Evolutionary conservation across 1,140 invertebrate species (phyloP).

Genomic region (Hormaphis cornu): DNA sequence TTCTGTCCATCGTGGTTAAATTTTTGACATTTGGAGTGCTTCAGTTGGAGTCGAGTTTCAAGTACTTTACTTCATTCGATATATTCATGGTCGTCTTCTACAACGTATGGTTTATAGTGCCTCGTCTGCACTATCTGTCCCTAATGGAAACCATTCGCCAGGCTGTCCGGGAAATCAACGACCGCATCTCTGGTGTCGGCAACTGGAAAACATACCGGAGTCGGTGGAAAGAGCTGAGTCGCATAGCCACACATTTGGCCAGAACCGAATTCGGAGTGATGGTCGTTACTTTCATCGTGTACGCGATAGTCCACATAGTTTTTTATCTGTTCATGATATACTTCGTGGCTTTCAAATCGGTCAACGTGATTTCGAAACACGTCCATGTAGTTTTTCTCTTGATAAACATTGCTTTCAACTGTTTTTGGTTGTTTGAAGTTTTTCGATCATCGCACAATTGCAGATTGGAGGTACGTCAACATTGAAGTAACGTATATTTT

Average conservation of each 20-base stretch:
- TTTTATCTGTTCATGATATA: neutral
- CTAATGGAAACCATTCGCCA: neutral
- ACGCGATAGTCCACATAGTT: neutral
- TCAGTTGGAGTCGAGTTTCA: neutral
- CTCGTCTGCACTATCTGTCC: neutral
- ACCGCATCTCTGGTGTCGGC: neutral
- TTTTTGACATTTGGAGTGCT: neutral
- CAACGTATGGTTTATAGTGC: neutral
- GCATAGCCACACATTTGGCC: neutral
- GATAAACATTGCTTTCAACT: no score
- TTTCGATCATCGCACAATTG: neutral
- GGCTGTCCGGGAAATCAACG: neutral
- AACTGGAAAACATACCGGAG: neutral
- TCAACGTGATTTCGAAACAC: no score
- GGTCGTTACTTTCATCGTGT: neutral
- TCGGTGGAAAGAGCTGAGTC: neutral
- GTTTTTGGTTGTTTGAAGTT: neutral
- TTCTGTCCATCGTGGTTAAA: neutral
- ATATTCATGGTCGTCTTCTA: neutral
- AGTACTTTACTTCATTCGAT: neutral
- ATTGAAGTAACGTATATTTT: neutral
- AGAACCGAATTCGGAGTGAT: neutral
- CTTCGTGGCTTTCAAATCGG: no score
- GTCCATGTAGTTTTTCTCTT: no score
- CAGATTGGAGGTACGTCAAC: neutral